These are phyloP conservation scores for Crotalus horridus DNA, from an alignment of 2,113 vertebrate genomes.

Conservation along the genomic window DNA sequence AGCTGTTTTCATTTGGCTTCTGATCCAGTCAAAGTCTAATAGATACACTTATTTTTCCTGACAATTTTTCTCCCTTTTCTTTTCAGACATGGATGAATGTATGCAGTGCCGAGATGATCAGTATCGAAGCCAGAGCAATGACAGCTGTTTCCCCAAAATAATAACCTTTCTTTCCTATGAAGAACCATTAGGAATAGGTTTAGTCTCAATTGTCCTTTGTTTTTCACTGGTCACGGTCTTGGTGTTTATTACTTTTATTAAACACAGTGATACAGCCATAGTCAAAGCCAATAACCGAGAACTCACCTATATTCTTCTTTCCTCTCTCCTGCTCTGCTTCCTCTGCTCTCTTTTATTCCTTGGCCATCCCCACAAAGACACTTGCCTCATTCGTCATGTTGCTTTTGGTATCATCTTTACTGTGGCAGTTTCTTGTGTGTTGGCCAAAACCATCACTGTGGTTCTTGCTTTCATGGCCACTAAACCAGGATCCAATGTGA, in stretches of 20 bases:
- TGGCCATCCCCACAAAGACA: not conserved
- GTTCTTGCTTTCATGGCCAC: slow-evolving; percentile 4
- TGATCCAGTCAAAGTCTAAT: not conserved
- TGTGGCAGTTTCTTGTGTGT: not conserved
- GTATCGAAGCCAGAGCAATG: not conserved
- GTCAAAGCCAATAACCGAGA: slow-evolving; percentile 3
- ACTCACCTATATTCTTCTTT: not conserved
- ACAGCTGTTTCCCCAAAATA: not conserved
- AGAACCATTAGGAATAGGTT: not conserved
- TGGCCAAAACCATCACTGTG: slow-evolving; percentile 7
- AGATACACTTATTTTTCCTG: not conserved
- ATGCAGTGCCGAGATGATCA: not conserved
- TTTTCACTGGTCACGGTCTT: not conserved
- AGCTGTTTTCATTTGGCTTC: not conserved
- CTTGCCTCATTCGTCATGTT: not conserved
- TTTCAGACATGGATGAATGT: not conserved
- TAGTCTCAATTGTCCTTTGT: not conserved
- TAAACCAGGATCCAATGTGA: not conserved
- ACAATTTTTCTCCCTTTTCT: not conserved
- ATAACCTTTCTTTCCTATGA: not conserved
- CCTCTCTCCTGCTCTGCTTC: not conserved
- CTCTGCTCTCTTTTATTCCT: slow-evolving; percentile 2
- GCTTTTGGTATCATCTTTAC: slow-evolving; percentile 7
- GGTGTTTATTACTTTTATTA: not conserved
- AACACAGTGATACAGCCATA: not conserved